Percentiles rank a stretch among this genome's conserved stretches.
These are phyloP conservation scores for Pristionchus mayeri DNA, from an alignment of 2,888 invertebrate species.

Conservation along the genomic window DNA sequence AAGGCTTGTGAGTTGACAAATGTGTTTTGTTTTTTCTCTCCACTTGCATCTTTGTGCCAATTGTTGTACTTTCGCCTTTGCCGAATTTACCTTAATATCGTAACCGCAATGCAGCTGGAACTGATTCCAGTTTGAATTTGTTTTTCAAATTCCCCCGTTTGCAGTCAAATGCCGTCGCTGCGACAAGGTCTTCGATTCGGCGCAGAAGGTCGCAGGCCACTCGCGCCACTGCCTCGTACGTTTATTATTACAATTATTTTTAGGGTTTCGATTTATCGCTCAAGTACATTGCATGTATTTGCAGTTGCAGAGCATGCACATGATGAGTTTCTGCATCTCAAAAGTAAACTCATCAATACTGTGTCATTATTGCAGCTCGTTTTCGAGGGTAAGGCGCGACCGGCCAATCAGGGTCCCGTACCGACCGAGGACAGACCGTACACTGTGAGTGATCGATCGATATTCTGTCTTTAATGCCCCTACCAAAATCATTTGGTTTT, in stretches of 20 bases:
- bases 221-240: conserved; percentile 32
- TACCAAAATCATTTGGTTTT: too few relatives aligned
- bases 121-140: not conserved
- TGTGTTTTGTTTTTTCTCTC: too few relatives aligned
- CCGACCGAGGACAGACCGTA: conserved; percentile 27
- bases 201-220: conserved; percentile 40
- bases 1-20: conserved; percentile 1
- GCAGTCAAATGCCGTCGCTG: conserved; percentile 42
- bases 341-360: too few relatives aligned
- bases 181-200: conserved; percentile 46
- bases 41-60: too few relatives aligned
- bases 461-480: too few relatives aligned
- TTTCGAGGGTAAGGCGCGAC: conserved; percentile 36
- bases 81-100: too few relatives aligned
- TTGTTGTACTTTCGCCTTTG: too few relatives aligned
- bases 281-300: too few relatives aligned
- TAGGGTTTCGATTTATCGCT: too few relatives aligned
- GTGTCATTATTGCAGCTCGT: not conserved
- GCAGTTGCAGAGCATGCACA: too few relatives aligned
- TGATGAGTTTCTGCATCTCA: too few relatives aligned
- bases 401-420: conserved; percentile 17
- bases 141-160: not conserved
- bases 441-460: not conserved
- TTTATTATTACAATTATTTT: not conserved
- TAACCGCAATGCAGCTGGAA: too few relatives aligned